These are phyloP conservation scores for Magallana gigas DNA, from an alignment of 1,140 invertebrate species.

Conservation along the genomic window DNA sequence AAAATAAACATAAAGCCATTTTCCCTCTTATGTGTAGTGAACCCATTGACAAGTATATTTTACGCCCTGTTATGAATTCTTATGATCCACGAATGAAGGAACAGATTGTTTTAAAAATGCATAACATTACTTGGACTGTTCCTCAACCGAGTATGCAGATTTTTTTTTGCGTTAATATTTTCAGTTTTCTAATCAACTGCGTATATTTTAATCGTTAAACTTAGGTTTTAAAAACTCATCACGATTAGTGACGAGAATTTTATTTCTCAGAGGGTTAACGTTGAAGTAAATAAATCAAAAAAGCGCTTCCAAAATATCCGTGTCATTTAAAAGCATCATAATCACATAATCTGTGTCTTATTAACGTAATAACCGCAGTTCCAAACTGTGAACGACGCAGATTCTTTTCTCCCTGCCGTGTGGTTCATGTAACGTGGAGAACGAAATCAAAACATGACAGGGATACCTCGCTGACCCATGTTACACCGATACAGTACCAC, in stretches of 20 bases:
- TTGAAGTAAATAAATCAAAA: too few species aligned
- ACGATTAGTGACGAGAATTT: too few species aligned
- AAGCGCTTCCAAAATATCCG: neutral
- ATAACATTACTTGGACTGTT: neutral
- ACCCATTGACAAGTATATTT: neutral
- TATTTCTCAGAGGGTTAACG: too few species aligned
- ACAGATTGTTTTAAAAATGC: neutral
- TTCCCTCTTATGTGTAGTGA: neutral
- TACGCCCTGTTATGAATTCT: neutral
- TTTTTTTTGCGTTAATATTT: neutral
- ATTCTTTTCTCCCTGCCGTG: neutral
- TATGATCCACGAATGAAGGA: neutral
- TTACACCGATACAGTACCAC: neutral
- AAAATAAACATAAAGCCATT: conserved; percentile 27
- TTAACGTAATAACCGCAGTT: neutral
- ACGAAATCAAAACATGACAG: neutral
- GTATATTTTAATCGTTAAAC: too few species aligned
- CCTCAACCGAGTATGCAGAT: neutral
- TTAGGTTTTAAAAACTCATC: too few species aligned
- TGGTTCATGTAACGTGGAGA: neutral
- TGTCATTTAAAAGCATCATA: neutral
- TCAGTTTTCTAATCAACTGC: neutral
- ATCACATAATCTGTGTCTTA: neutral
- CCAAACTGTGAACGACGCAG: neutral
- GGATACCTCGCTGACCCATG: neutral